Evolutionary conservation across 1,140 invertebrate genomes (phyloP).

Genomic region (Calosoma granatense): DNA sequence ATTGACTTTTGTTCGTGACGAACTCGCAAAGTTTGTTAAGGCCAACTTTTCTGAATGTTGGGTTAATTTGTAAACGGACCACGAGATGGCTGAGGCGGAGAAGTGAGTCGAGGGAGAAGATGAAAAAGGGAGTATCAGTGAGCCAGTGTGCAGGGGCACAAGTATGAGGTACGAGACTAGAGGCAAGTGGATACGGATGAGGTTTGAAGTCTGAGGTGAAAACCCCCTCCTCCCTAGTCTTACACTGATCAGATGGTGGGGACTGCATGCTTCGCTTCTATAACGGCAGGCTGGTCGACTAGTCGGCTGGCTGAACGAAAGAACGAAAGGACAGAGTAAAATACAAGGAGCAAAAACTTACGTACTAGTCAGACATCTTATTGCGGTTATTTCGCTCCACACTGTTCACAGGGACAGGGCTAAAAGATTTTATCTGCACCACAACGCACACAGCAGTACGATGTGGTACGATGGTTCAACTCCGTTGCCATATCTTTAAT

Average conservation of each 20-base stretch:
- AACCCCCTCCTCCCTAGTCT: too few species aligned
- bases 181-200: neutral
- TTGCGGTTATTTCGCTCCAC: too few species aligned
- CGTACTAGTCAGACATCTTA: too few species aligned
- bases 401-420: neutral
- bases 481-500: conserved; percentile 11
- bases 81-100: conserved; percentile 10
- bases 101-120: conserved; percentile 12
- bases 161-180: neutral
- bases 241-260: too few species aligned
- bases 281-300: too few species aligned
- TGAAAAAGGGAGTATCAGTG: neutral
- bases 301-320: neutral
- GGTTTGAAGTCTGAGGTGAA: too few species aligned
- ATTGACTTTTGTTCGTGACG: conserved; percentile 13
- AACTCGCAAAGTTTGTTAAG: conserved; percentile 14
- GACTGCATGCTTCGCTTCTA: too few species aligned
- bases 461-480: neutral
- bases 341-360: too few species aligned
- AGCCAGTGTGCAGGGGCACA: neutral
- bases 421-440: neutral
- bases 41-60: conserved; percentile 16
- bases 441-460: neutral
- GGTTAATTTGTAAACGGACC: conserved; percentile 17
- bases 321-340: too few species aligned